Evolutionary conservation across 2,113 vertebrate species (phyloP).

Genomic region (Siniperca knerii): DNA sequence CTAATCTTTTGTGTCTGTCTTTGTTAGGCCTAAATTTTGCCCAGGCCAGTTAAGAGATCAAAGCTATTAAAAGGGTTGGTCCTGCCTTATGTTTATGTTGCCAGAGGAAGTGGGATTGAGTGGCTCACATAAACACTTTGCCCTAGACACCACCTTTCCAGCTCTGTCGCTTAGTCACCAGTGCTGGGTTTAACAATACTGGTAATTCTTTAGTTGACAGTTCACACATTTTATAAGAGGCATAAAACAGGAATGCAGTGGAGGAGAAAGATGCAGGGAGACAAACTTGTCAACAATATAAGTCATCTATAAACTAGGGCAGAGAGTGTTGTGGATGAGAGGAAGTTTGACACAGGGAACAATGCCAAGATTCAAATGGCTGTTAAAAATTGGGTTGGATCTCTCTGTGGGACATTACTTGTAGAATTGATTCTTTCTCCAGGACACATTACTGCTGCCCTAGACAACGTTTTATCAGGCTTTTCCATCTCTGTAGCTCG

Average conservation of each 20-base stretch:
- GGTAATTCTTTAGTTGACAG: conserved; percentile 10
- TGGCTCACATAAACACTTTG: neutral
- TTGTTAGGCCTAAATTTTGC: conserved; percentile 7
- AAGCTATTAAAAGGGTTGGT: conserved; percentile 13
- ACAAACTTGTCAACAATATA: conserved; percentile 58
- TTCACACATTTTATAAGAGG: conserved; percentile 37
- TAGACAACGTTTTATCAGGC: conserved; percentile 59
- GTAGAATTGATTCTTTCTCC: conserved; percentile 61
- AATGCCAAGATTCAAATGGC: conserved; percentile 59
- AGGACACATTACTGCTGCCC: conserved; percentile 49
- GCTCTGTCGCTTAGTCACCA: conserved; percentile 8
- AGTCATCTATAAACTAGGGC: conserved; percentile 57
- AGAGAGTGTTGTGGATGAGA: conserved; percentile 40
- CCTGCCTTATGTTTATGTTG: conserved; percentile 8
- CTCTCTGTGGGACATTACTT: conserved; percentile 59
- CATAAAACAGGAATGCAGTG: conserved; percentile 49
- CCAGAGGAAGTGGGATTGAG: neutral
- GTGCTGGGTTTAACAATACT: conserved; percentile 16
- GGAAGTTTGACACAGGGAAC: conserved; percentile 48
- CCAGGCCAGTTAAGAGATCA: conserved; percentile 1
- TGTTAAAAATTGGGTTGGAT: conserved; percentile 56
- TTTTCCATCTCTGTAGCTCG: conserved; percentile 35
- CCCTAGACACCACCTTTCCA: conserved; percentile 4
- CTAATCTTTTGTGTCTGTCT: conserved; percentile 19
- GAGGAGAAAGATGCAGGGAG: conserved; percentile 40